Percentiles rank a stretch among this genome's conserved stretches.
These are phyloP conservation scores for Drosophila subpulchrella DNA, from an alignment of 1,140 invertebrate species.

Conservation along the genomic window DNA sequence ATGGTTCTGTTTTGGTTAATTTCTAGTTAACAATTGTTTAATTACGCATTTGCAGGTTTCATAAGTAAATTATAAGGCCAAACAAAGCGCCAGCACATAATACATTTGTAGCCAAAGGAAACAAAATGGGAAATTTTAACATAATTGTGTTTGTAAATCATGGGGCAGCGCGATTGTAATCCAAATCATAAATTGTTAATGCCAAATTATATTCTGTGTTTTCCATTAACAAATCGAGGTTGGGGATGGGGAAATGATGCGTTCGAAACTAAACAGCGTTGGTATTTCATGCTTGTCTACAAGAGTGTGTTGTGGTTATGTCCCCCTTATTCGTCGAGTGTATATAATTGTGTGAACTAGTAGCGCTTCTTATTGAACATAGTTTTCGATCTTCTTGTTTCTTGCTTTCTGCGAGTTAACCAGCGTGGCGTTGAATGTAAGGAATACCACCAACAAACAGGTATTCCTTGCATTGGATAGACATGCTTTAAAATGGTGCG, in stretches of 20 bases:
- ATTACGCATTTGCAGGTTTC: slow-evolving; percentile 32
- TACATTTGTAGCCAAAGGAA: slow-evolving; percentile 25
- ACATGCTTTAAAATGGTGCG: background rate
- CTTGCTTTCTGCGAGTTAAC: background rate
- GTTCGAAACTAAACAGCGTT: slow-evolving; percentile 3
- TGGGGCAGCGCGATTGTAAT: slow-evolving; percentile 6
- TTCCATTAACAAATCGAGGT: background rate
- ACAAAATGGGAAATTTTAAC: slow-evolving; percentile 14
- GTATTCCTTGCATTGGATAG: slow-evolving; percentile 1
- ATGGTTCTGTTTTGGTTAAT: slow-evolving; percentile 18
- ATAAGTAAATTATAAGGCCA: slow-evolving; percentile 32
- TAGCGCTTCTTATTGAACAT: background rate
- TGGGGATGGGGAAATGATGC: slow-evolving; percentile 7
- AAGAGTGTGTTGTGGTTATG: background rate
- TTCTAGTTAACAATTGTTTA: slow-evolving; percentile 44
- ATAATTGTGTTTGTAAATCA: slow-evolving; percentile 12
- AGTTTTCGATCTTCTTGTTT: too few species aligned
- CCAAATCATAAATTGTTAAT: slow-evolving; percentile 1
- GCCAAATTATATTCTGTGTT: background rate
- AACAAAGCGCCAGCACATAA: slow-evolving; percentile 37
- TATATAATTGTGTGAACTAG: background rate
- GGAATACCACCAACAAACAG: slow-evolving; percentile 5
- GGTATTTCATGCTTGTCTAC: slow-evolving; percentile 5
- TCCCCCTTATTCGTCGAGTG: background rate
- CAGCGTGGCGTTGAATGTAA: background rate